phyloP scores from a whole-genome alignment of 2,888 invertebrate genomes.

The Diarsia brunnea region DNA sequence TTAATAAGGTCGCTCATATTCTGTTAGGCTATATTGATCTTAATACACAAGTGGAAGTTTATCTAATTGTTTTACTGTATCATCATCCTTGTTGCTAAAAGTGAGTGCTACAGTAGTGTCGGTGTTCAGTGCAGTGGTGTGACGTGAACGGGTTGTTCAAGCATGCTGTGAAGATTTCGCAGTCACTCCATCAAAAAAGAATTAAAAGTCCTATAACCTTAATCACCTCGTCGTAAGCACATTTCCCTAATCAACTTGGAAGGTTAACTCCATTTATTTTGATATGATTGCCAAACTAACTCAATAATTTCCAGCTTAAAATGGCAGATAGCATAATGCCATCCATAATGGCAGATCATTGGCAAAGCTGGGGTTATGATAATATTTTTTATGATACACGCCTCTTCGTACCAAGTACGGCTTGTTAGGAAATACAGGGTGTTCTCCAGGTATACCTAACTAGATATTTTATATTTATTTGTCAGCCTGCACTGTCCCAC shows the following conservation, averaged over 20 bases:
- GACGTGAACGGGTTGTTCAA: too few relatives aligned
- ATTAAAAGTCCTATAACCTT: neutral
- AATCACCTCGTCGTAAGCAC: neutral
- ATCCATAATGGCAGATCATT: conserved; percentile 82
- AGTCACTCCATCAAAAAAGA: neutral
- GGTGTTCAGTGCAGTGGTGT: too few relatives aligned
- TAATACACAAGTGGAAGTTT: too few relatives aligned
- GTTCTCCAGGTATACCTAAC: too few relatives aligned
- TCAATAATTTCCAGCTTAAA: conserved; percentile 36
- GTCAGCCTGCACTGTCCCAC: too few relatives aligned
- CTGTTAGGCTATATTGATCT: too few relatives aligned
- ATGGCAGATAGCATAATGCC: conserved; percentile 66
- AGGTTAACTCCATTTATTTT: neutral
- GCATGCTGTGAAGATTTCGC: neutral
- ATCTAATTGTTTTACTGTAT: too few relatives aligned
- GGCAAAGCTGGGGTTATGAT: conserved; percentile 84
- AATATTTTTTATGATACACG: conserved; percentile 89
- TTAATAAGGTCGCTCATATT: too few relatives aligned
- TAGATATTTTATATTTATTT: too few relatives aligned
- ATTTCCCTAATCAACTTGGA: neutral
- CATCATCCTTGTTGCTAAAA: too few relatives aligned
- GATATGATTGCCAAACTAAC: neutral
- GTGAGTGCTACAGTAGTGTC: too few relatives aligned
- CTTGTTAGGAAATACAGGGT: conserved; percentile 79
- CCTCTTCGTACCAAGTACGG: conserved; percentile 87